Conservation (phyloP, 2,888 invertebrate genomes). For the Digitonthophagus gazella region DNA sequence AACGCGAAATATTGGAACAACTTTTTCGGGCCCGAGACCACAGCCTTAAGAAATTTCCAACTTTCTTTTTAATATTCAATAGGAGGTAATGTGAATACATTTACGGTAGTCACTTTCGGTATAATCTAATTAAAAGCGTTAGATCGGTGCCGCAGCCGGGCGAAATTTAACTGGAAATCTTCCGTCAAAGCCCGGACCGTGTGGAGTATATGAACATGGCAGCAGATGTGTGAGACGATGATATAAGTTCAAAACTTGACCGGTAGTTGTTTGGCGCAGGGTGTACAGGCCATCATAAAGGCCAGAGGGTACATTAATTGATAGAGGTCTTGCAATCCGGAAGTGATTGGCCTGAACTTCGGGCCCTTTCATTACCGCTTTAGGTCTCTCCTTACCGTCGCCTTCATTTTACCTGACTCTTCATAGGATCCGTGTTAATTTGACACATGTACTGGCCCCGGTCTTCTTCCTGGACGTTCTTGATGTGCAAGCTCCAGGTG, state of each 20-base stretch:
- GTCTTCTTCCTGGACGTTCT: slow-evolving; percentile 82
- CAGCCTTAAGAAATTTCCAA: too few species aligned
- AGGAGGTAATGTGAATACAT: neutral
- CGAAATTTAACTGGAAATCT: slow-evolving; percentile 11
- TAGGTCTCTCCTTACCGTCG: neutral
- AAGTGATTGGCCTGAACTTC: slow-evolving; percentile 30
- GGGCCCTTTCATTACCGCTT: slow-evolving; percentile 31
- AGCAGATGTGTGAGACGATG: slow-evolving; percentile 24
- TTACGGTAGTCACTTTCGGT: neutral
- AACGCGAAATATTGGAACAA: too few species aligned
- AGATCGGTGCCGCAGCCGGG: neutral
- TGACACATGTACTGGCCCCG: slow-evolving; percentile 92
- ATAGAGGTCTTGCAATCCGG: slow-evolving; percentile 24
- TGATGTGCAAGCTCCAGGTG: slow-evolving; percentile 89
- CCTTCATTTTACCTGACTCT: slow-evolving; percentile 73
- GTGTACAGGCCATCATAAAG: slow-evolving; percentile 20
- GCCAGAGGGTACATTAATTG: slow-evolving; percentile 26
- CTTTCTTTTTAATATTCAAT: too few species aligned
- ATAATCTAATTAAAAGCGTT: neutral
- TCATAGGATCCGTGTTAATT: slow-evolving; percentile 93
- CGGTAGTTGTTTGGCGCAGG: slow-evolving; percentile 17
- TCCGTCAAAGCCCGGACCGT: slow-evolving; percentile 3
- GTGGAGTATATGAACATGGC: slow-evolving; percentile 8
- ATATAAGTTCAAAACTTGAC: slow-evolving; percentile 21
- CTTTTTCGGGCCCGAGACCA: too few species aligned